A percentile compares a stretch with the other conserved stretches of the same genome.
These are phyloP conservation scores for Heliconius nattereri DNA, from an alignment of 1,140 invertebrate species.

Conservation along the genomic window DNA sequence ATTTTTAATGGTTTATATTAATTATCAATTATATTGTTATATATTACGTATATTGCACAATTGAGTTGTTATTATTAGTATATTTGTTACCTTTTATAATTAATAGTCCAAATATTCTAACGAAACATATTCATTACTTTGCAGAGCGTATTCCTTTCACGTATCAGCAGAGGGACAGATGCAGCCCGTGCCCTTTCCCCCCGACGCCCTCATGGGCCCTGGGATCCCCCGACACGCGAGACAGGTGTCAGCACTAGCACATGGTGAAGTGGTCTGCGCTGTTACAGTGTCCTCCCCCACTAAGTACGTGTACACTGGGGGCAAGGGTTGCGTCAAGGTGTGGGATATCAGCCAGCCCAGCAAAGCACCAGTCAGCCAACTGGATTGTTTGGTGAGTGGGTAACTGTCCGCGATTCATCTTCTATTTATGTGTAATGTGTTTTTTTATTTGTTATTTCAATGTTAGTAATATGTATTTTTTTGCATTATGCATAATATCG, in stretches of 20 bases:
- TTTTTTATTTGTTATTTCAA: neutral
- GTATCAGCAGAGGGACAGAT: conserved; percentile 91
- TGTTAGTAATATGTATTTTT: neutral
- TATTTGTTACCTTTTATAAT: neutral
- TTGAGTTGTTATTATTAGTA: no score
- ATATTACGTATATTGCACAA: no score
- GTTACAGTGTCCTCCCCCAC: conserved; percentile 87
- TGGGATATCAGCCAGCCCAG: conserved; percentile 93
- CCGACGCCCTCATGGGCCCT: conserved; percentile 95
- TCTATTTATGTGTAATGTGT: conserved; percentile 25
- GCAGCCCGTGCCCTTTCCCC: conserved; percentile 96
- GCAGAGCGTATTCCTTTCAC: conserved; percentile 95
- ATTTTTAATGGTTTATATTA: no score
- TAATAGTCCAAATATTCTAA: neutral
- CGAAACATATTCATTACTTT: conserved; percentile 34
- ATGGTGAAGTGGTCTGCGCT: conserved; percentile 96
- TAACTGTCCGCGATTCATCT: conserved; percentile 63
- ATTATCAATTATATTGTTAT: no score
- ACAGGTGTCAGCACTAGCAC: conserved; percentile 94
- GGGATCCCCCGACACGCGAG: conserved; percentile 96
- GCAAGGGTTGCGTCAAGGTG: conserved; percentile 99
- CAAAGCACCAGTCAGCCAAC: conserved; percentile 88
- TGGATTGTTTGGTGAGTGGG: conserved; percentile 93
- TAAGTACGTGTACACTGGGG: conserved; percentile 95
- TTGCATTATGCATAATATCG: no score